phyloP scores from a whole-genome alignment of 2,888 invertebrate species.

The Thera britannica region DNA sequence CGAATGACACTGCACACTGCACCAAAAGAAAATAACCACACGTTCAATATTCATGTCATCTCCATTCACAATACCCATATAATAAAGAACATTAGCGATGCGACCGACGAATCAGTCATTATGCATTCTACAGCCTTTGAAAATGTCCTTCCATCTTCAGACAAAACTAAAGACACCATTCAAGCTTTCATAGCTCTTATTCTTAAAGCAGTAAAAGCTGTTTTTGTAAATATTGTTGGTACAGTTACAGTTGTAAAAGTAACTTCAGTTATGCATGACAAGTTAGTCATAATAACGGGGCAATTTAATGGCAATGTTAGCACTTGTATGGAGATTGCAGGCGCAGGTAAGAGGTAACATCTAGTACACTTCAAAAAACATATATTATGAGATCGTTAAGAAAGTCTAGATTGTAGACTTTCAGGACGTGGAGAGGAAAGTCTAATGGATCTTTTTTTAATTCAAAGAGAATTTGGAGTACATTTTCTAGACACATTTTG shows the following conservation, averaged over 20 bases:
- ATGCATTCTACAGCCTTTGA: conserved; percentile 62
- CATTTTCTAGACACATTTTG: no score
- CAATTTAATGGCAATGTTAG: conserved; percentile 41
- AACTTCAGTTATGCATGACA: conserved; percentile 47
- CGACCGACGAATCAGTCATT: conserved; percentile 65
- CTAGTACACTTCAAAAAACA: conserved; percentile 9
- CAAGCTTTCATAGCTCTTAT: conserved; percentile 30
- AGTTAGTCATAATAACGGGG: conserved; percentile 51
- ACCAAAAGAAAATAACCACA: conserved; percentile 28
- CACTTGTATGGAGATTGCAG: conserved; percentile 26
- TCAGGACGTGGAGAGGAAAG: background rate
- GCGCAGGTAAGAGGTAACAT: conserved; percentile 16
- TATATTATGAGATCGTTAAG: background rate
- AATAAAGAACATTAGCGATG: conserved; percentile 65
- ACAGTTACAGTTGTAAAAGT: conserved; percentile 21
- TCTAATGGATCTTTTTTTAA: background rate
- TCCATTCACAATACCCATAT: conserved; percentile 55
- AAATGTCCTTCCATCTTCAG: conserved; percentile 59
- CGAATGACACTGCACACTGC: conserved; percentile 25
- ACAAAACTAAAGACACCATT: conserved; percentile 31
- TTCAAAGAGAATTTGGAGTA: background rate
- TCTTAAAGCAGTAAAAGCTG: conserved; percentile 17
- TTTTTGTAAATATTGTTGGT: conserved; percentile 8
- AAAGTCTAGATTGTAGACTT: background rate
- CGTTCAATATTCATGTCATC: conserved; percentile 59